These are phyloP conservation scores for Monomorium pharaonis DNA, from an alignment of 1,140 invertebrate species.

Conservation along the genomic window DNA sequence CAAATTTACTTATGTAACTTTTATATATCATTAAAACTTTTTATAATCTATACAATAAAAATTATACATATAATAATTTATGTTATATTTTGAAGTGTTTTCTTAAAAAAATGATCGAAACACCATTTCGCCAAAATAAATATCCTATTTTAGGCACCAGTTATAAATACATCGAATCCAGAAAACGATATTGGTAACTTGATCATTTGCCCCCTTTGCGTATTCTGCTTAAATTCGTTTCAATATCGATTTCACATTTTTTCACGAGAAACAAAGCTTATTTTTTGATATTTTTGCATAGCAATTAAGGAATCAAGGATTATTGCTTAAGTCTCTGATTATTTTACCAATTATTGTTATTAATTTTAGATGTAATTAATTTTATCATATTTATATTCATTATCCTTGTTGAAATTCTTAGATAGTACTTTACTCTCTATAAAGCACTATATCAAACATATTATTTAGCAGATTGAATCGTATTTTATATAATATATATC, in stretches of 20 bases:
- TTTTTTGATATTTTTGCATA: not conserved
- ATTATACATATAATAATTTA: not conserved
- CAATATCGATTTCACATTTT: not conserved
- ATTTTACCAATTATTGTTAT: not conserved
- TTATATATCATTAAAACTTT: not conserved
- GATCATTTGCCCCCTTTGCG: not conserved
- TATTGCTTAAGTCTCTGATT: not conserved
- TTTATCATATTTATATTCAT: not conserved
- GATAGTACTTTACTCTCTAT: not conserved
- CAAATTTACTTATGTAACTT: too few species aligned
- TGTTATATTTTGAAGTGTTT: not conserved
- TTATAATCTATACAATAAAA: not conserved
- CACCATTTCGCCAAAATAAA: not conserved
- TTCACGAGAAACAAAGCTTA: not conserved
- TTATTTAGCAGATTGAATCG: not conserved
- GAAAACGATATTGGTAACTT: not conserved
- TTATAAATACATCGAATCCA: slow-evolving; percentile 14
- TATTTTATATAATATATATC: not conserved
- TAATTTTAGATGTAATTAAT: not conserved
- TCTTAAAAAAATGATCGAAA: slow-evolving; percentile 5
- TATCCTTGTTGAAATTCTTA: not conserved
- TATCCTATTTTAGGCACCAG: not conserved
- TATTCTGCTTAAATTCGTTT: not conserved
- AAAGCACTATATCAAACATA: not conserved
- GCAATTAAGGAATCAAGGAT: not conserved